These are phyloP conservation scores for Euzetes globulus DNA, from an alignment of 2,888 invertebrate species.

Conservation along the genomic window DNA sequence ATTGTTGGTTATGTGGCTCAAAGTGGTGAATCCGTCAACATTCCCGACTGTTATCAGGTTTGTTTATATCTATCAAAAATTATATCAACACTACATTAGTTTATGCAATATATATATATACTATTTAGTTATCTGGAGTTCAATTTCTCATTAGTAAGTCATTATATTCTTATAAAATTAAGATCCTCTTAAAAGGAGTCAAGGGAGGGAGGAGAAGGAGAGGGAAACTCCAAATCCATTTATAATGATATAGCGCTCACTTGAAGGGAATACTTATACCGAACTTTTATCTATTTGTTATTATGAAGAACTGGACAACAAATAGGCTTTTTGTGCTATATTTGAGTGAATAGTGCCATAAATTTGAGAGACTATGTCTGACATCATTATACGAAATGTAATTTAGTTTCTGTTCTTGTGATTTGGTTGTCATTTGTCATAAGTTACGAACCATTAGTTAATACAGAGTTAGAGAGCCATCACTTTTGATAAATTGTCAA, in stretches of 20 bases:
- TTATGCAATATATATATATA: no score
- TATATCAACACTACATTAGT: no score
- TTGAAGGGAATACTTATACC: neutral
- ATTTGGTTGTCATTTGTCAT: constrained; percentile 7
- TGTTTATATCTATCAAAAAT: neutral
- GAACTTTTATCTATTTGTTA: neutral
- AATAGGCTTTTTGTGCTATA: neutral
- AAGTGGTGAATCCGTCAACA: constrained; percentile 85
- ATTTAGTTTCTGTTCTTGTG: neutral
- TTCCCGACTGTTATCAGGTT: constrained; percentile 80
- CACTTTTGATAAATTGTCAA: constrained; percentile 5
- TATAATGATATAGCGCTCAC: constrained; percentile 5
- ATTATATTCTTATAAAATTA: no score
- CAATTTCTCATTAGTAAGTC: no score
- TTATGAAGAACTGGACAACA: neutral
- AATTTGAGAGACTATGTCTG: constrained; percentile 1
- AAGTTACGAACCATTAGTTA: neutral
- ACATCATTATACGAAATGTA: constrained; percentile 9
- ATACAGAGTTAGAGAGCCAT: neutral
- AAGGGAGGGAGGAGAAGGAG: neutral
- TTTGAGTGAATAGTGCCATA: neutral
- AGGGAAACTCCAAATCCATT: neutral
- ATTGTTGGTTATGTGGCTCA: constrained; percentile 91
- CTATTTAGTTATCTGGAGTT: no score
- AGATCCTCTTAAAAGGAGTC: no score